phyloP scores from a whole-genome alignment of 2,797 vertebrate species.

The Alosa sapidissima region DNA sequence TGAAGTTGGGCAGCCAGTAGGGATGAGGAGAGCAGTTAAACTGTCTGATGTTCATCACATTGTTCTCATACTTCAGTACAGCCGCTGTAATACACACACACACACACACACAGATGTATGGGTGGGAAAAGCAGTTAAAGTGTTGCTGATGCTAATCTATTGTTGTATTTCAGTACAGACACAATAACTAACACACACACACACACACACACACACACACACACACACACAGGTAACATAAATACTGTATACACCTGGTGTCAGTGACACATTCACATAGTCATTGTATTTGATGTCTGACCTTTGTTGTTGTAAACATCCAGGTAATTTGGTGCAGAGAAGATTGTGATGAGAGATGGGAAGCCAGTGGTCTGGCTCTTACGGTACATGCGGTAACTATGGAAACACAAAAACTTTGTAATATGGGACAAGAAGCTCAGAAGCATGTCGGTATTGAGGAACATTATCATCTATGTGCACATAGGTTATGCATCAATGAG shows the following conservation, averaged over 20 bases:
- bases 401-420: slow-evolving; percentile 38
- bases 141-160: neutral
- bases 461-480: too few species aligned
- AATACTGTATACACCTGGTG: neutral
- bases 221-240: too few species aligned
- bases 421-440: too few species aligned
- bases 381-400: slow-evolving; percentile 98
- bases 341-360: slow-evolving; percentile 97
- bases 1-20: slow-evolving; percentile 98
- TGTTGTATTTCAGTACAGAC: neutral
- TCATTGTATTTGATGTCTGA: slow-evolving; percentile 55
- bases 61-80: slow-evolving; percentile 98
- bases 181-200: slow-evolving; percentile 13
- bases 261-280: neutral
- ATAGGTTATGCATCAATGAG: neutral
- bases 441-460: too few species aligned
- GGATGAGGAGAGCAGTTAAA: slow-evolving; percentile 98
- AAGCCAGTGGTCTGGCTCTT: slow-evolving; percentile 99
- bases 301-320: slow-evolving; percentile 99
- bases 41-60: slow-evolving; percentile 98
- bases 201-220: too few species aligned
- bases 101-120: slow-evolving; percentile 24
- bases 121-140: neutral
- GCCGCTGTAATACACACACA: slow-evolving; percentile 75
- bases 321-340: slow-evolving; percentile 98